phyloP scores from a whole-genome alignment of 2,888 invertebrate genomes.

The Drosophila anomalata region DNA sequence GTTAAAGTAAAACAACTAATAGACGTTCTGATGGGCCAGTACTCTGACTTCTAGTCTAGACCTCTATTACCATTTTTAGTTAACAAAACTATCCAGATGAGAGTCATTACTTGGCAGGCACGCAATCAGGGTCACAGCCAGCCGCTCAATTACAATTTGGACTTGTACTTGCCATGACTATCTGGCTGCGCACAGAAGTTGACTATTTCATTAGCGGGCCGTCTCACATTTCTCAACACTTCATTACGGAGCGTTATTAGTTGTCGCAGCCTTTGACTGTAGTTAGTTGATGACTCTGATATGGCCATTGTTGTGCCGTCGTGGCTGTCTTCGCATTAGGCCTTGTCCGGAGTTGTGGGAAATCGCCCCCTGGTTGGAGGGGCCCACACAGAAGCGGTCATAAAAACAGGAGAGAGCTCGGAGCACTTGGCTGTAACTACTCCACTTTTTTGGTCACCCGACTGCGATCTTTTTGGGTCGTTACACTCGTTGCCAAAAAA shows the following conservation, averaged over 20 bases:
- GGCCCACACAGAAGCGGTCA: constrained; percentile 55
- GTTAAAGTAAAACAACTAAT: neutral
- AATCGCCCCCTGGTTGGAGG: constrained; percentile 27
- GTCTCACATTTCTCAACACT: constrained; percentile 62
- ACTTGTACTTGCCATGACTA: constrained; percentile 20
- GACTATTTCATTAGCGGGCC: constrained; percentile 64
- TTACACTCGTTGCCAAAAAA: constrained; percentile 56
- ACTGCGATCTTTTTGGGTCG: constrained; percentile 59
- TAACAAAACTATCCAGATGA: neutral
- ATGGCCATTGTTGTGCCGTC: constrained; percentile 52
- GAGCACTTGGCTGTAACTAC: constrained; percentile 13
- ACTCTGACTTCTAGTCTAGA: neutral
- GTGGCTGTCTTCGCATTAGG: constrained; percentile 24
- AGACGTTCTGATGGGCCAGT: too few species aligned
- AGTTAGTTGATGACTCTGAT: constrained; percentile 58
- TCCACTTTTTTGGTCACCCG: constrained; percentile 39
- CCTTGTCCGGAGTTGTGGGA: constrained; percentile 56
- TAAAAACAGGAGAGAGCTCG: constrained; percentile 23
- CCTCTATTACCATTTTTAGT: neutral
- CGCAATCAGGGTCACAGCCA: constrained; percentile 5
- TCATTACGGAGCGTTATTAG: constrained; percentile 65
- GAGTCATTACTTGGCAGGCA: constrained; percentile 1
- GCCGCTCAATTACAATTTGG: constrained; percentile 30
- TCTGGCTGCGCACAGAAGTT: constrained; percentile 47
- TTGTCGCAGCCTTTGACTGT: constrained; percentile 20